Evolutionary conservation across 2,113 vertebrate genomes (phyloP).

Genomic region (Nycticryphes semicollaris): DNA sequence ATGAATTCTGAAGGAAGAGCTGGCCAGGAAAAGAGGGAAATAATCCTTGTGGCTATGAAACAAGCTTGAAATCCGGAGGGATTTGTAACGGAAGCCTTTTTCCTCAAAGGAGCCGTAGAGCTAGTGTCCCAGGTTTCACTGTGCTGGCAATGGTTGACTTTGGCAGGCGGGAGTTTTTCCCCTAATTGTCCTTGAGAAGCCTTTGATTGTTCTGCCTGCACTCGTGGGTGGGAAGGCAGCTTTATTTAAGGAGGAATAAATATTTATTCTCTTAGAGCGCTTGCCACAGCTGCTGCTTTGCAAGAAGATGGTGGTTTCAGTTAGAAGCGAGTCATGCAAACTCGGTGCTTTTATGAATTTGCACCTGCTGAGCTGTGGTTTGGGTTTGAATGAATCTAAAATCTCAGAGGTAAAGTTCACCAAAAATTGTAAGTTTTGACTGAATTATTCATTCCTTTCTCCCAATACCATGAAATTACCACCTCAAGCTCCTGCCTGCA

Average conservation of each 20-base stretch:
- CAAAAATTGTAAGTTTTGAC: conserved; percentile 34
- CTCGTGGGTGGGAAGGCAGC: conserved; percentile 58
- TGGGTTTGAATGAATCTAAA: conserved; percentile 38
- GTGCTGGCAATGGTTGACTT: conserved; percentile 50
- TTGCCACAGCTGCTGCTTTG: conserved; percentile 61
- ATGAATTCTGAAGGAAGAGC: conserved; percentile 38
- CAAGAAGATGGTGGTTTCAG: conserved; percentile 40
- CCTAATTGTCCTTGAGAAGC: conserved; percentile 65
- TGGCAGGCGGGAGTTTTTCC: conserved; percentile 61
- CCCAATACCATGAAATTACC: neutral
- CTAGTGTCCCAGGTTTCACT: conserved; percentile 48
- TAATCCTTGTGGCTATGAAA: conserved; percentile 53
- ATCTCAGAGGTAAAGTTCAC: conserved; percentile 45
- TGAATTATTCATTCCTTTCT: conserved; percentile 49
- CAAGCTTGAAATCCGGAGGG: conserved; percentile 18
- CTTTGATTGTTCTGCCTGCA: conserved; percentile 61
- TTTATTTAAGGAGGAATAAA: conserved; percentile 68
- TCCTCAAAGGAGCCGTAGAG: conserved; percentile 31
- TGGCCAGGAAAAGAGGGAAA: conserved; percentile 20
- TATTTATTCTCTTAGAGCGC: conserved; percentile 52
- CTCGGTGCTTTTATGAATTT: conserved; percentile 41
- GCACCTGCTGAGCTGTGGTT: conserved; percentile 62
- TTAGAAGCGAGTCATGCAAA: conserved; percentile 21
- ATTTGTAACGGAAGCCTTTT: conserved; percentile 47
- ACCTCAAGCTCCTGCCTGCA: neutral